Base-by-base conservation (phyloP, 2,113 vertebrate genomes). In the Chionodraco myersi region DNA sequence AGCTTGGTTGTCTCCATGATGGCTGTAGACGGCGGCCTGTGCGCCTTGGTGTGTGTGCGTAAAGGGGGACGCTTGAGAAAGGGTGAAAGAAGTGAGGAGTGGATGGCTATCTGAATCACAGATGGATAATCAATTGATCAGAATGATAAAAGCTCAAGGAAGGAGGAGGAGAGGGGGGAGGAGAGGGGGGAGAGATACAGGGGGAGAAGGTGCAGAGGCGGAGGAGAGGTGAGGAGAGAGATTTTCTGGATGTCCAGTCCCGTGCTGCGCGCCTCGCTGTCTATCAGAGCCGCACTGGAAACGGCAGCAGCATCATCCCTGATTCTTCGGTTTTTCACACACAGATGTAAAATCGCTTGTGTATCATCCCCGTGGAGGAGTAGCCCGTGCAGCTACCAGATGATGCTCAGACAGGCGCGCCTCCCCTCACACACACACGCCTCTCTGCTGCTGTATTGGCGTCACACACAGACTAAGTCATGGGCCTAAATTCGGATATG, bases 1-100 rank as follows among this genome's bases (percentile, higher is more conserved):
- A 97, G 94, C 92, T 97, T 98, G 57, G 96, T 97, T 80, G 84
- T 94, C 92, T 94, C 92, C 94, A 95, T 94, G 34, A 70, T 77
- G 75, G 77, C 68, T 69, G 79, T 66, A 62, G 67, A 44, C 51
- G 54, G 53, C 10, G 68, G 54, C 23, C 60, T 48, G 0, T 47
- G 41, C n/a, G 18, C 36, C 14, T 53, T 48, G 47, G 64, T 59
- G 41, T 36, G 72, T 54, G 72, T 73, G 83, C 70, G 72, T 75
- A 58, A 75, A 53, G 23, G 59, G 48, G 34, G 73, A 30, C 47
- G 75, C 74, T 60, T 49, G 57, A 63, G 78, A 45, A 56, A 68
- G 83, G 36, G 58, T 72, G 76, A 64, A 48, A 10, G 58, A 34
- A 62, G 59, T 73, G 66, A 62, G 77, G 62, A 71, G 75, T 8